Evolutionary conservation across 2,888 invertebrate genomes (phyloP).

Genomic region (Oscheius sp.): DNA sequence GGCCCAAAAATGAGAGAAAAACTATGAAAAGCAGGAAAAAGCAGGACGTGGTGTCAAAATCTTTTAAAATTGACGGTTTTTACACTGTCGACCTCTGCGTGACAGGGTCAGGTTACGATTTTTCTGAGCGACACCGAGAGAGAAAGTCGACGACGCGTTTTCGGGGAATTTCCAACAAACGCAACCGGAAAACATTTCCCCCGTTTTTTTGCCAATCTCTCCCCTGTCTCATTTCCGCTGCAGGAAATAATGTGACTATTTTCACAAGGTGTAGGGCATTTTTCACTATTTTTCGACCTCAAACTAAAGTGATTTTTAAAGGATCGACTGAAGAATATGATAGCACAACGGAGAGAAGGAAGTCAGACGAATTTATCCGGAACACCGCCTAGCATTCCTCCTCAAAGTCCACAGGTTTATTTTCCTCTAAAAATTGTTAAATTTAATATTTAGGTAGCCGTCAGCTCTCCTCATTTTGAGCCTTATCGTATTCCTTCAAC

Average conservation of each 20-base stretch:
- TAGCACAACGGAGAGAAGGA: slow-evolving; percentile 57
- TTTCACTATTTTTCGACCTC: neutral
- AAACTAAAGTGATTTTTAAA: slow-evolving; percentile 27
- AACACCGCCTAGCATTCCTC: slow-evolving; percentile 30
- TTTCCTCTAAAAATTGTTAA: neutral
- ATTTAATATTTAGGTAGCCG: slow-evolving; percentile 50
- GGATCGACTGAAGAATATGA: slow-evolving; percentile 72
- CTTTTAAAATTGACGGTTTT: too few species aligned
- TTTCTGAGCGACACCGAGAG: too few species aligned
- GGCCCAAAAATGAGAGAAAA: too few species aligned
- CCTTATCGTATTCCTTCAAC: slow-evolving; percentile 57
- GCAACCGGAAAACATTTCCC: too few species aligned
- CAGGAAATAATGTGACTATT: too few species aligned
- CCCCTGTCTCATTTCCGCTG: too few species aligned
- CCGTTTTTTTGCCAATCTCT: too few species aligned
- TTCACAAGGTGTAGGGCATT: neutral
- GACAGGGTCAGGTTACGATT: too few species aligned
- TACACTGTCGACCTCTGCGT: too few species aligned
- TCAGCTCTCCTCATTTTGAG: slow-evolving; percentile 63
- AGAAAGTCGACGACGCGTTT: too few species aligned
- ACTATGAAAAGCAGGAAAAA: neutral
- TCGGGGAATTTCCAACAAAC: too few species aligned
- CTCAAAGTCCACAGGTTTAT: slow-evolving; percentile 38
- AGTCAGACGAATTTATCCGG: slow-evolving; percentile 46
- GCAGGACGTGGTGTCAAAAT: too few species aligned